Evolutionary conservation across 2,797 vertebrate species (phyloP).

Genomic region (Notolepis coatsorum): DNA sequence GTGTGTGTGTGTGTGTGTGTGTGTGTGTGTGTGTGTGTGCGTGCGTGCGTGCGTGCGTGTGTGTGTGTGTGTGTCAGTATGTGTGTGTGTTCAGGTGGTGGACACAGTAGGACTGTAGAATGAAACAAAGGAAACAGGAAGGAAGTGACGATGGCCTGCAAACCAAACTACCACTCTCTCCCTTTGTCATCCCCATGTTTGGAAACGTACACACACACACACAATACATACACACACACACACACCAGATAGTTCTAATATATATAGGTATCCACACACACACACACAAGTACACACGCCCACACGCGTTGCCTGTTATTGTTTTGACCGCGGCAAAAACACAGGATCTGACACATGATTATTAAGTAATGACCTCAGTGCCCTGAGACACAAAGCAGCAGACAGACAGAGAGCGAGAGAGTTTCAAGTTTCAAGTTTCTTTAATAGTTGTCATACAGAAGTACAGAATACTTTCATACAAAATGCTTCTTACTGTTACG

Average conservation of each 20-base stretch:
- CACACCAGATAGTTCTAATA: too few species aligned
- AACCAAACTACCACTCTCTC: conserved; percentile 67
- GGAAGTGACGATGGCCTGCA: conserved; percentile 76
- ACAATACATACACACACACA: not conserved
- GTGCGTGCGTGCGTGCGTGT: conserved; percentile 26
- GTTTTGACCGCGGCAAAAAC: conserved; percentile 57
- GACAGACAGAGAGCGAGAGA: not conserved
- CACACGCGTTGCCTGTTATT: conserved; percentile 55
- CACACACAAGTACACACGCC: too few species aligned
- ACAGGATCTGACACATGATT: conserved; percentile 63
- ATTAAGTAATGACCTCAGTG: conserved; percentile 23
- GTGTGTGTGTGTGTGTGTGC: conserved; percentile 13
- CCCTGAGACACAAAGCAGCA: not conserved
- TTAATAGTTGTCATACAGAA: too few species aligned
- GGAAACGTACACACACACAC: conserved; percentile 65
- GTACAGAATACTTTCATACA: too few species aligned
- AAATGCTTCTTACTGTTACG: too few species aligned
- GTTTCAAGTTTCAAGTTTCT: too few species aligned
- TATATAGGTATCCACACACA: too few species aligned
- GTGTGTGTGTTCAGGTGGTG: conserved; percentile 61
- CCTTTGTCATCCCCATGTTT: conserved; percentile 56
- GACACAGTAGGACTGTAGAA: conserved; percentile 68
- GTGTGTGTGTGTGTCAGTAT: conserved; percentile 35
- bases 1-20: conserved; percentile 18
- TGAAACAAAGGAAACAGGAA: conserved; percentile 83